Conservation (phyloP, 2,113 vertebrate genomes). For the Patagioenas fasciata region DNA sequence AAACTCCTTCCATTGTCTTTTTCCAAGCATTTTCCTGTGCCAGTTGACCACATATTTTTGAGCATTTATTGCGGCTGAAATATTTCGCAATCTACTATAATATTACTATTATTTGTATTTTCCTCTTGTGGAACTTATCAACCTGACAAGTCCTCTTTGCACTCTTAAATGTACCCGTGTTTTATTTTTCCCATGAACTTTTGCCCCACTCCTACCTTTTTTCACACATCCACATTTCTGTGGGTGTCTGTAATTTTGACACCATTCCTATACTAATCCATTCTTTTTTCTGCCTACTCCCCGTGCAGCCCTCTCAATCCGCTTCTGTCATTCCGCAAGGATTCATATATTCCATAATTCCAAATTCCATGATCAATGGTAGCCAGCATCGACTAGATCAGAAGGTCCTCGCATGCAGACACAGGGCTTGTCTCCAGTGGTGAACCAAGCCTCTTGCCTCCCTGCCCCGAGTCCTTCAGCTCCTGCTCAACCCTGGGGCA, state of each 20-base stretch:
- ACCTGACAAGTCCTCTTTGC: neutral
- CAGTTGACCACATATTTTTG: neutral
- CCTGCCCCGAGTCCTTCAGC: neutral
- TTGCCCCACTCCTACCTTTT: neutral
- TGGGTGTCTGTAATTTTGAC: neutral
- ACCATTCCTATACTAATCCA: accelerated
- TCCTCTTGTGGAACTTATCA: neutral
- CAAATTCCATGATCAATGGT: neutral
- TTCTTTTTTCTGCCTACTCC: neutral
- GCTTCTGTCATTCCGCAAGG: neutral
- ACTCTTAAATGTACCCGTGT: neutral
- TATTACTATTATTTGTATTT: neutral
- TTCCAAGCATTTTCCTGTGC: neutral
- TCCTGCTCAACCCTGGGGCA: neutral
- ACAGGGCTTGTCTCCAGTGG: neutral
- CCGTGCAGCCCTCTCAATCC: neutral
- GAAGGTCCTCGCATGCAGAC: neutral
- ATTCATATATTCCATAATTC: neutral
- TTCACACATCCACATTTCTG: neutral
- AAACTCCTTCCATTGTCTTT: neutral
- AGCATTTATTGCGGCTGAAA: neutral
- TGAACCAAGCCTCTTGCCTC: neutral
- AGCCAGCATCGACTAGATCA: neutral
- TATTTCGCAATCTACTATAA: neutral
- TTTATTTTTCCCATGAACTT: neutral